phyloP scores from a whole-genome alignment of 1,140 invertebrate genomes.

The Hyphantria cunea region DNA sequence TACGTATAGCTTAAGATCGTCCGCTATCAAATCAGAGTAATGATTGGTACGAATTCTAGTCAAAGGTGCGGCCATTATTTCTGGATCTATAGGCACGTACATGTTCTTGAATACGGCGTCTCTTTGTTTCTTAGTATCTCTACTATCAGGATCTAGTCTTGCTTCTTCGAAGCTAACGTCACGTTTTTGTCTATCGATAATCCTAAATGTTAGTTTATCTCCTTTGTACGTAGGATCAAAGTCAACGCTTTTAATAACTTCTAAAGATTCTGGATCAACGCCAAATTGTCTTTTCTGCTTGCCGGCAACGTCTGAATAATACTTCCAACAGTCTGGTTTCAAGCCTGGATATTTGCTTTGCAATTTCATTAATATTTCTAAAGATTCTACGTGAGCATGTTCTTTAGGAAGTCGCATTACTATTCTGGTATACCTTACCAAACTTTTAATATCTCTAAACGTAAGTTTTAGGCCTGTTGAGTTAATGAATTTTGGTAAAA shows the following conservation, averaged over 20 bases:
- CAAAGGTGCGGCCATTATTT: conserved; percentile 51
- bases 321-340: conserved; percentile 68
- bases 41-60: conserved; percentile 59
- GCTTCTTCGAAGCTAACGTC: conserved; percentile 51
- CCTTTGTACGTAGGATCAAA: conserved; percentile 59
- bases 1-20: conserved; percentile 70
- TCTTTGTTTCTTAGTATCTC: conserved; percentile 42
- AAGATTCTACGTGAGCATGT: conserved; percentile 55
- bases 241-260: conserved; percentile 58
- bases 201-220: conserved; percentile 55
- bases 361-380: conserved; percentile 54
- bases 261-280: conserved; percentile 63
- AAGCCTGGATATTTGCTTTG: conserved; percentile 54
- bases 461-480: conserved; percentile 62
- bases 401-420: conserved; percentile 62
- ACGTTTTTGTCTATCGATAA: conserved; percentile 66
- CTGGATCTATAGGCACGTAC: conserved; percentile 54
- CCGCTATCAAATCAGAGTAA: conserved; percentile 61
- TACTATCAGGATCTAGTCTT: conserved; percentile 34
- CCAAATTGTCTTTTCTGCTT: conserved; percentile 71
- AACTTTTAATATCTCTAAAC: conserved; percentile 57
- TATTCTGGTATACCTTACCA: conserved; percentile 68
- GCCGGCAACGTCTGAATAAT: conserved; percentile 66
- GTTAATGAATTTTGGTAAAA: conserved; percentile 63
- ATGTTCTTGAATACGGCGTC: conserved; percentile 52